Base-by-base conservation (phyloP, 2,797 vertebrate species). In the Crax fasciolata region DNA sequence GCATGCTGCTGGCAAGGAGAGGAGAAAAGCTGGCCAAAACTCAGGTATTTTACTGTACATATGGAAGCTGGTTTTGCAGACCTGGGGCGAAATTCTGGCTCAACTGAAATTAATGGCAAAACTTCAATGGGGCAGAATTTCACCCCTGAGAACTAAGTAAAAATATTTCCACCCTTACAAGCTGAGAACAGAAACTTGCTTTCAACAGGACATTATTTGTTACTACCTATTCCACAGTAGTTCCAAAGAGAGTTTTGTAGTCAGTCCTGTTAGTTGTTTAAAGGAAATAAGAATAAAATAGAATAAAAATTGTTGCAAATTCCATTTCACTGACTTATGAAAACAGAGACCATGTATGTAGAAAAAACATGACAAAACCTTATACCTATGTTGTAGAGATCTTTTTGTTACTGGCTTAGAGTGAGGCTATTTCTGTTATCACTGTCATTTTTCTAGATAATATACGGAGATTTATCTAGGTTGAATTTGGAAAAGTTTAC, bases 41-140 rank as follows among this genome's bases (percentile, higher is more conserved):
- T 91, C 94, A 94, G 93, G 87, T 95, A 97, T 95, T 93, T 92
- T 77, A 71, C 57, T 44, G 35, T 94, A 84, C 89, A 94, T 95
- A 55, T 96, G 95, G 85, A 94, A 97, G 54, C n/a, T 70, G 62
- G 24, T 73, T 94, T 94, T 91, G 73, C 87, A 94, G 76, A 94
- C 94, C 85, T 90, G 73, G 39, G 89, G 83, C 9, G 0, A 93
- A 94, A 88, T 84, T 90, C 76, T 84, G 91, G 83, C 73, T 70
- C 73, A 90, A 89, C 35, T 81, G 86, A 95, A 94, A 81, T 84
- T 86, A 91, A 91, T 86, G 87, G 51, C 82, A 91, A 81, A 90
- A 86, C 85, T 93, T 95, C 95, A 94, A 7, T 91, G 70, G 66
- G 85, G 51, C 89, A 95, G 87, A 81, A 84, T 97, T 97, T 94